phyloP scores from a whole-genome alignment of 2,113 vertebrate species.

The Albula goreensis region DNA sequence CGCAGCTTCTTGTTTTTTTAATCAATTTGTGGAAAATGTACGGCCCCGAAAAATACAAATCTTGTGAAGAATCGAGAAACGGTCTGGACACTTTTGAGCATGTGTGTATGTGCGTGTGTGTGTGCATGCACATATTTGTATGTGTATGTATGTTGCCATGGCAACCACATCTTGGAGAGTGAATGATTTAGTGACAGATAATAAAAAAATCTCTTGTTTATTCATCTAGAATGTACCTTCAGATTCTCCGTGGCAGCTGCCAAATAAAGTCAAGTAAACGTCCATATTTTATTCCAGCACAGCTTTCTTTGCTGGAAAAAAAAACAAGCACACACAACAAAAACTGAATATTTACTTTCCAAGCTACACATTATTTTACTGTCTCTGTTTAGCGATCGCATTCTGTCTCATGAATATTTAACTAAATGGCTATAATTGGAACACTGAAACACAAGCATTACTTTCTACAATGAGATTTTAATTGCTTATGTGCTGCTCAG shows the following conservation, averaged over 20 bases:
- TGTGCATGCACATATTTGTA: neutral
- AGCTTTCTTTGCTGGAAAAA: neutral
- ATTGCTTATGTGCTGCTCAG: neutral
- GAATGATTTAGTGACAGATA: neutral
- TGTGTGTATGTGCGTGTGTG: slow-evolving; percentile 1
- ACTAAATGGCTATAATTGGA: neutral
- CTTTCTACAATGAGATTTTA: neutral
- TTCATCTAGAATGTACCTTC: neutral
- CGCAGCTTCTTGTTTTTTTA: neutral
- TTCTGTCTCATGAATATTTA: neutral
- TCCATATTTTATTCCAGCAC: neutral
- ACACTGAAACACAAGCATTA: neutral
- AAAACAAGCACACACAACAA: neutral
- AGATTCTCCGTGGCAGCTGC: neutral
- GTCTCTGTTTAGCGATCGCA: neutral
- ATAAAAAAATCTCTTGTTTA: neutral
- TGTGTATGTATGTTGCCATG: slow-evolving; percentile 8
- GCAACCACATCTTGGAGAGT: neutral
- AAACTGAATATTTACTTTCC: neutral
- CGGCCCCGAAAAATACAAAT: too few relatives aligned
- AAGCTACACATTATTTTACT: neutral
- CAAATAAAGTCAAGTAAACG: neutral
- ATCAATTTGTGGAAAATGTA: neutral
- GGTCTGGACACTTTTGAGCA: neutral
- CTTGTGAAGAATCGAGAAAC: too few relatives aligned